A percentile compares a stretch with the other conserved stretches of the same genome.
These are phyloP conservation scores for Aporrectodea caliginosa DNA, from an alignment of 1,140 invertebrate genomes.

Conservation along the genomic window DNA sequence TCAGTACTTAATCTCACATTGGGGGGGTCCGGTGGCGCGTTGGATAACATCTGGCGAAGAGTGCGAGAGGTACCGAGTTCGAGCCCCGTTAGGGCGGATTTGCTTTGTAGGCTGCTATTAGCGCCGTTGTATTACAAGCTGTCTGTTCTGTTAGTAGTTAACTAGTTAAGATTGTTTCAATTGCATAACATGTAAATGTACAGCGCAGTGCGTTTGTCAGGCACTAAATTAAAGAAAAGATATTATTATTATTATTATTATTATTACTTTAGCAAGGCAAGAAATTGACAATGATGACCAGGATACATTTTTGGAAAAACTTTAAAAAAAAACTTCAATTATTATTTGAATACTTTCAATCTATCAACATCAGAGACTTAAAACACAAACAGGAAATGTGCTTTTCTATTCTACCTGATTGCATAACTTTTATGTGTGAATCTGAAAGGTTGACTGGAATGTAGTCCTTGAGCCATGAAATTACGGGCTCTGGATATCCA, in stretches of 20 bases:
- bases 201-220: too few species aligned
- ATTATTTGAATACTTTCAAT: background rate
- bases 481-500: conserved; percentile 77
- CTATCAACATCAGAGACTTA: background rate
- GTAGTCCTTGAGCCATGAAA: conserved; percentile 88
- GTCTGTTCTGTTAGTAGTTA: too few species aligned
- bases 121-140: too few species aligned
- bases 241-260: conserved; percentile 4
- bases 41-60: too few species aligned
- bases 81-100: too few species aligned
- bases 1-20: too few species aligned
- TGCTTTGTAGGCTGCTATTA: too few species aligned
- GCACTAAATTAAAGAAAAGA: too few species aligned
- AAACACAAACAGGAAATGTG: background rate
- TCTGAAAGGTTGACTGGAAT: conserved; percentile 75
- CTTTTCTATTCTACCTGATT: conserved; percentile 60
- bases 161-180: too few species aligned
- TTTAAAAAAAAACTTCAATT: background rate
- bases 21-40: too few species aligned
- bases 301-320: background rate
- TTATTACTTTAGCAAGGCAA: background rate
- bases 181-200: too few species aligned
- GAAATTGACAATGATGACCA: background rate
- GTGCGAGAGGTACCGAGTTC: too few species aligned
- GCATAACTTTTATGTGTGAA: conserved; percentile 75